phyloP scores from a whole-genome alignment of 2,797 vertebrate species.

The Leptoclinus maculatus region DNA sequence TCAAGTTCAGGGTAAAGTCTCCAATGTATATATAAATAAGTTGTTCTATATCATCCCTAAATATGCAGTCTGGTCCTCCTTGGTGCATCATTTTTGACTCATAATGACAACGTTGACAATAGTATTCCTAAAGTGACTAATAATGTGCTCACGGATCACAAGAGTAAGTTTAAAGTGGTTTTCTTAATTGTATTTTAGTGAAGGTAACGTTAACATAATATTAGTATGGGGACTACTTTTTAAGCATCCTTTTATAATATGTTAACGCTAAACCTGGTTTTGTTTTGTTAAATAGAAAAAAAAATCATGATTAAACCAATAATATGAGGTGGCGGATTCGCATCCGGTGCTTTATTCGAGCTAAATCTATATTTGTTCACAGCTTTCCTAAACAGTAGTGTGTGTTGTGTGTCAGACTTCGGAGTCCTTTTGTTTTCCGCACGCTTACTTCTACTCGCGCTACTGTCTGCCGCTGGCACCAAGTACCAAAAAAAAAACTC shows the following conservation, averaged over 20 bases:
- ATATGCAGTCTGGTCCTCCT: background rate
- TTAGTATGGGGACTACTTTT: background rate
- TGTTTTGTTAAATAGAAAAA: background rate
- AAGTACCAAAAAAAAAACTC: conserved; percentile 38
- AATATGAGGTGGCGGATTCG: background rate
- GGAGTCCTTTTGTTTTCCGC: conserved; percentile 74
- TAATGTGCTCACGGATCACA: background rate
- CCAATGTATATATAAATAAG: background rate
- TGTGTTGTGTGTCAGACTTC: conserved; percentile 52
- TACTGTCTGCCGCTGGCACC: conserved; percentile 7
- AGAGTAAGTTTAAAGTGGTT: background rate
- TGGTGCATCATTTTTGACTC: conserved; percentile 12
- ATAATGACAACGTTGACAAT: background rate
- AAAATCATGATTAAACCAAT: background rate
- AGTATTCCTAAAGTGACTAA: background rate
- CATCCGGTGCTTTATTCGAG: background rate
- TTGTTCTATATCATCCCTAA: background rate
- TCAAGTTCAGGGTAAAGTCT: background rate
- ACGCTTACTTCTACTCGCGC: conserved; percentile 50
- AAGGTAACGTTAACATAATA: too few relatives aligned
- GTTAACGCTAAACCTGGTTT: background rate
- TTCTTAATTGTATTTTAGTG: background rate
- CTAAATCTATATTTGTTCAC: background rate
- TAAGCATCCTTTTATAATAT: fast-evolving
- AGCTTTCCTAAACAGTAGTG: conserved; percentile 14